Evolutionary conservation across 2,797 vertebrate species (phyloP), one percentile per base, ranked within the genome.

Genomic region (Cossypha polioptera): DNA sequence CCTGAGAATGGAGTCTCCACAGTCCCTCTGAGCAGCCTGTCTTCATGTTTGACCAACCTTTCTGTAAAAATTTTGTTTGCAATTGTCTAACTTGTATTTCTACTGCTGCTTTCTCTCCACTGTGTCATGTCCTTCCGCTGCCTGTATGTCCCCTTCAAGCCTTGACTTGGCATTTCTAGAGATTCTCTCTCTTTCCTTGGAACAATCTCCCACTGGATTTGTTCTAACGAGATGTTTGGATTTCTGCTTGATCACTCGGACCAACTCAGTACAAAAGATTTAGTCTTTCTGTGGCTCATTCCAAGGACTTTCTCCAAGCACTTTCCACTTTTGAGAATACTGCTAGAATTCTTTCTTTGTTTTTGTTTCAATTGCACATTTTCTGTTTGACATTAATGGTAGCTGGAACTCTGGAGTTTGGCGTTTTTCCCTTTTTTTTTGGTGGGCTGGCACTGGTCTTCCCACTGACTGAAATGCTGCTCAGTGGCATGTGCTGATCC

Each of bases 401-500:
- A 76, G 33, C 36, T 89, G 81, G 21, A 87, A 71, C 59, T 50
- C 59, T 77, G 43, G n/a, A 67, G 2, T 82, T 71, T 93, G 94
- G 59, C 77, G 26, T 84, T 84, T 40, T 40, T 53, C 17, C 13
- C 13, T 77, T 51, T 51, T 13, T 63, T 65, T 79, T 35, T 77
- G 45, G 43, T 61, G 47, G 10, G 33, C 45, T 89, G 89, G 76
- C 74, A 66, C 22, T 13, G 36, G 26, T 55, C 57, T 79, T 93
- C 81, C n/a, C 36, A 57, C 42, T 94, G 77, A 89, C 59, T 96
- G 89, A 93, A 93, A 76, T 29, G 67, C 28, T 85, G 24, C 75
- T 94, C 12, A 38, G 63, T 1, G 2, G 16, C 67, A 74, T 91
- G 55, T 73, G 26, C 40, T 94, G 72, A 83, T 91, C 7, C 18